Conservation (phyloP, 2,113 vertebrate species). For the Lamprologus callipterus region DNA sequence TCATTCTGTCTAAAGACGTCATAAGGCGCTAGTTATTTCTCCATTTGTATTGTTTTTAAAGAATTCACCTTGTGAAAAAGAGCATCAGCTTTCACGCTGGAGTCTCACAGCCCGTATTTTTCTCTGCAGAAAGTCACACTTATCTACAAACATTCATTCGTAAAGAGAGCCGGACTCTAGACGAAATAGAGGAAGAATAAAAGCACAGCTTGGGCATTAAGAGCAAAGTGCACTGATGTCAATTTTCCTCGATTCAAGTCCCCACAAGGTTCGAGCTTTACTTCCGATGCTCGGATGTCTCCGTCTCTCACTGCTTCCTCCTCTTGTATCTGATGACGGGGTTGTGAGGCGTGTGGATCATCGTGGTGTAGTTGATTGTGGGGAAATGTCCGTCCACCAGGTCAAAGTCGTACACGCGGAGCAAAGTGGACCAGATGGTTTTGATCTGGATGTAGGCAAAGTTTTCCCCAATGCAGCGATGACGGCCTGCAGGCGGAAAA, state of each 20-base stretch:
- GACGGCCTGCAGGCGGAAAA: conserved; percentile 75
- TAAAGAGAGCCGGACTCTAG: neutral
- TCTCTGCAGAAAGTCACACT: neutral
- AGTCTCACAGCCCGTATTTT: neutral
- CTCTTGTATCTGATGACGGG: conserved; percentile 87
- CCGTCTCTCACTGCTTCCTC: conserved; percentile 53
- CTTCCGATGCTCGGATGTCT: neutral
- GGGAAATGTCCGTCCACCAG: conserved; percentile 90
- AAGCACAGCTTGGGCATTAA: neutral
- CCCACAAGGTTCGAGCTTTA: neutral
- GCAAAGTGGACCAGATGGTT: conserved; percentile 94
- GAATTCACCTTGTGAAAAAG: conserved; percentile 33
- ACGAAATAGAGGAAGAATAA: neutral
- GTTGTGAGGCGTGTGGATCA: conserved; percentile 94
- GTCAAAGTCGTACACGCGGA: conserved; percentile 89
- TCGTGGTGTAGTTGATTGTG: conserved; percentile 91
- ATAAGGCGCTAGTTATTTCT: neutral
- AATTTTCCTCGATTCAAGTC: neutral
- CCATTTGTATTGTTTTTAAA: neutral
- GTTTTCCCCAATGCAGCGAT: conserved; percentile 97
- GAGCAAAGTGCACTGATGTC: neutral
- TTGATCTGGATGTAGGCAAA: conserved; percentile 98
- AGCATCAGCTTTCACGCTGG: neutral
- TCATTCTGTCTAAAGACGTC: neutral
- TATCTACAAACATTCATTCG: neutral